phyloP scores from a whole-genome alignment of 2,113 vertebrate species.

The Chitala chitala region DNA sequence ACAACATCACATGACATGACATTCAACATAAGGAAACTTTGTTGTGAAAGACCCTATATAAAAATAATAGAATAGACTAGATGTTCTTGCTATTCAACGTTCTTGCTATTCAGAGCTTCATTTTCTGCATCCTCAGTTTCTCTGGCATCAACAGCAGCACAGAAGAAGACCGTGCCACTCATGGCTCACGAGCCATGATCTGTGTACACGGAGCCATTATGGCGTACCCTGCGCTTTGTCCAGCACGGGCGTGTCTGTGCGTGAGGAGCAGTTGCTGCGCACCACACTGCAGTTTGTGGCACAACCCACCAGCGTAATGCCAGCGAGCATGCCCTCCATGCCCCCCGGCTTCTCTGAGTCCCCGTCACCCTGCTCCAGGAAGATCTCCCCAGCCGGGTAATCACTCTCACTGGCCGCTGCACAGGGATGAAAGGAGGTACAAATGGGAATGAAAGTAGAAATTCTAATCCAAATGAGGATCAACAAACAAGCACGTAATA shows the following conservation, averaged over 20 bases:
- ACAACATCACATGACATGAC: too few relatives aligned
- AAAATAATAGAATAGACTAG: too few relatives aligned
- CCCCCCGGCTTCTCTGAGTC: slow-evolving; percentile 75
- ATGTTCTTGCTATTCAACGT: too few relatives aligned
- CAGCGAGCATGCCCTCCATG: slow-evolving; percentile 76
- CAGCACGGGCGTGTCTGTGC: slow-evolving; percentile 72
- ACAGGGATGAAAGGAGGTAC: neutral
- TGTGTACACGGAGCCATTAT: neutral
- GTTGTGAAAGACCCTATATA: too few relatives aligned
- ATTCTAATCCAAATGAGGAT: neutral
- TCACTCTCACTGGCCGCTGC: slow-evolving; percentile 84
- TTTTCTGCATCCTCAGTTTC: too few relatives aligned
- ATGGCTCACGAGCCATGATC: neutral
- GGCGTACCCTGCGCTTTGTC: slow-evolving; percentile 76
- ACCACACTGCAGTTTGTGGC: slow-evolving; percentile 73
- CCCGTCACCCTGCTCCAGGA: slow-evolving; percentile 72
- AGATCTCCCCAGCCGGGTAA: slow-evolving; percentile 83
- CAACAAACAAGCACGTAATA: neutral
- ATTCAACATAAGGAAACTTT: too few relatives aligned
- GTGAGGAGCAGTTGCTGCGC: slow-evolving; percentile 74
- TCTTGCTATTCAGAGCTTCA: too few relatives aligned
- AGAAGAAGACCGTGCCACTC: too few relatives aligned
- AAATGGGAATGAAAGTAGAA: neutral
- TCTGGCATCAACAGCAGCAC: too few relatives aligned
- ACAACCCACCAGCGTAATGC: slow-evolving; percentile 78